Percentiles rank a stretch among this genome's conserved stretches.
Evolutionary conservation across 2,888 invertebrate species (phyloP).

Genomic region (Dioctria rufipes): DNA sequence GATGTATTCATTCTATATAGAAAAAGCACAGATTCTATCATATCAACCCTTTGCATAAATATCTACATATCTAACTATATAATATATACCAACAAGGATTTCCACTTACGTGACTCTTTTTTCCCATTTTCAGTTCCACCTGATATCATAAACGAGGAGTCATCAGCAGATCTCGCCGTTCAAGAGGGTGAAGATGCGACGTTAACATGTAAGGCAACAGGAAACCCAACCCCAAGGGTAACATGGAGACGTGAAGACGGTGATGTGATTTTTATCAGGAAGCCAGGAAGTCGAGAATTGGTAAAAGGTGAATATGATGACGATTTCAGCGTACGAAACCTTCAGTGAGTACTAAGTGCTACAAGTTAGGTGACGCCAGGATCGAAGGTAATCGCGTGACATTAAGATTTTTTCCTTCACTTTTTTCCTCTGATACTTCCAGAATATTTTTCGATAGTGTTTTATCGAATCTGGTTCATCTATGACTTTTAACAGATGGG

Average conservation of each 20-base stretch:
- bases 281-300: slow-evolving; percentile 70
- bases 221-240: slow-evolving; percentile 84
- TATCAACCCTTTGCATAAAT: slow-evolving; percentile 18
- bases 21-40: slow-evolving; percentile 11
- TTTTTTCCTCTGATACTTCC: not conserved
- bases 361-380: slow-evolving; percentile 34
- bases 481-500: no score
- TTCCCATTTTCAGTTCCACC: slow-evolving; percentile 77
- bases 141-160: slow-evolving; percentile 82
- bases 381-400: slow-evolving; percentile 46
- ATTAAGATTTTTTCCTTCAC: slow-evolving; percentile 23
- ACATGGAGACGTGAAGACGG: slow-evolving; percentile 87
- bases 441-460: slow-evolving; percentile 14
- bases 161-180: slow-evolving; percentile 83
- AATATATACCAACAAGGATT: slow-evolving; percentile 9
- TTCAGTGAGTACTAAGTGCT: slow-evolving; percentile 19
- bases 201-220: slow-evolving; percentile 84
- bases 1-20: not conserved
- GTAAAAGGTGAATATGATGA: slow-evolving; percentile 67
- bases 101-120: slow-evolving; percentile 6
- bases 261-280: slow-evolving; percentile 76
- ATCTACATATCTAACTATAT: no score
- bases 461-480: not conserved
- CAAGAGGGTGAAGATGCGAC: slow-evolving; percentile 85
- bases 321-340: slow-evolving; percentile 11